Conservation (phyloP, 2,888 invertebrate genomes). For the Agrypnus murinus region DNA sequence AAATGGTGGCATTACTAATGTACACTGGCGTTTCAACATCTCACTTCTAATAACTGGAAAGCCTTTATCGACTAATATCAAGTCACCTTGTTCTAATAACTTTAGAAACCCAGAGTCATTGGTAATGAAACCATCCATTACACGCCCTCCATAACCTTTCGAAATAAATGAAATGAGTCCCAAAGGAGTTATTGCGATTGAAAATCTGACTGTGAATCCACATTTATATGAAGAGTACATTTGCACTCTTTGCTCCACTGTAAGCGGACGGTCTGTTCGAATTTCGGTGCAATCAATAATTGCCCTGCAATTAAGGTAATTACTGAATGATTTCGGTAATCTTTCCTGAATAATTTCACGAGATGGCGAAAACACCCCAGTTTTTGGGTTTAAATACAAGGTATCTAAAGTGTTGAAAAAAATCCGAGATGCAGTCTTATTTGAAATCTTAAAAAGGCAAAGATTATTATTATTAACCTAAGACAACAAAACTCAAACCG, state of each 20-base stretch:
- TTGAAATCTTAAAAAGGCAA: too few species aligned
- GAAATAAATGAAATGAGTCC: slow-evolving; percentile 54
- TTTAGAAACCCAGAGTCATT: slow-evolving; percentile 49
- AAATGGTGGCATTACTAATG: too few species aligned
- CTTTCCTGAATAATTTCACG: too few species aligned
- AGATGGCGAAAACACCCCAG: too few species aligned
- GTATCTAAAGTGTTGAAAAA: too few species aligned
- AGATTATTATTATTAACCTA: too few species aligned
- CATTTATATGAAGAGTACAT: slow-evolving; percentile 4
- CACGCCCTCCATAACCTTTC: slow-evolving; percentile 50
- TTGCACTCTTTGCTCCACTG: background rate
- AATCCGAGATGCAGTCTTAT: too few species aligned
- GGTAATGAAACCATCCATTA: slow-evolving; percentile 52
- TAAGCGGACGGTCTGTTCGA: background rate
- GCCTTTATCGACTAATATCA: slow-evolving; percentile 47
- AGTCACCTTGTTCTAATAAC: slow-evolving; percentile 48
- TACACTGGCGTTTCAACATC: too few species aligned
- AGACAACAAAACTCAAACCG: too few species aligned
- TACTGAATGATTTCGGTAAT: too few species aligned
- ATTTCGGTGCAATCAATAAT: slow-evolving; percentile 15
- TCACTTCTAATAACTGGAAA: slow-evolving; percentile 39
- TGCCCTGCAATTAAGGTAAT: background rate
- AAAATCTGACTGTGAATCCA: background rate
- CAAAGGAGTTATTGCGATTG: slow-evolving; percentile 31
- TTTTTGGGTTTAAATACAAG: too few species aligned